A percentile compares a stretch with the other conserved stretches of the same genome.
Evolutionary conservation across 2,113 vertebrate genomes (phyloP).

Genomic region (Vidua chalybeata): DNA sequence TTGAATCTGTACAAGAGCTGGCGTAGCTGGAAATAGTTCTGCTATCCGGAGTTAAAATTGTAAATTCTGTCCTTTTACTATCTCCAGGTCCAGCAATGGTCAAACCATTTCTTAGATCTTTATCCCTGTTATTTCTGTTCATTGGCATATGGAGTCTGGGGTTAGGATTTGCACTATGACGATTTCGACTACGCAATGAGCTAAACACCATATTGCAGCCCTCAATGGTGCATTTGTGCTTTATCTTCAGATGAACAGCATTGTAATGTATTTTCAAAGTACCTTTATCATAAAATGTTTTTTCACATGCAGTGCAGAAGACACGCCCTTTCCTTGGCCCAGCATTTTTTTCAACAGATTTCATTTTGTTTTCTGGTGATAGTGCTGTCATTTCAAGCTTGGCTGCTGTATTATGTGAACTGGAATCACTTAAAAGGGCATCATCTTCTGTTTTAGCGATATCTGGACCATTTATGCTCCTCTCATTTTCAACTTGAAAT

Average conservation of each 20-base stretch:
- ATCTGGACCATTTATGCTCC: slow-evolving; percentile 68
- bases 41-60: slow-evolving; percentile 70
- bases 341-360: slow-evolving; percentile 77
- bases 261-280: slow-evolving; percentile 99
- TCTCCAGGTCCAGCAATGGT: slow-evolving; percentile 74
- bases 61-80: slow-evolving; percentile 77
- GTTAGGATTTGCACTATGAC: slow-evolving; percentile 97
- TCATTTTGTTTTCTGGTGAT: slow-evolving; percentile 84
- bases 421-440: slow-evolving; percentile 83
- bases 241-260: slow-evolving; percentile 98
- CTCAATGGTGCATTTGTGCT: slow-evolving; percentile 95
- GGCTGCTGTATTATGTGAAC: slow-evolving; percentile 79
- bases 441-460: slow-evolving; percentile 83
- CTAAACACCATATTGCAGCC: slow-evolving; percentile 99
- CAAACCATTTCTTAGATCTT: slow-evolving; percentile 84
- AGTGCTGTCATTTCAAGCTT: slow-evolving; percentile 83
- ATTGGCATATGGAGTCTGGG: slow-evolving; percentile 97
- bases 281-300: slow-evolving; percentile 98
- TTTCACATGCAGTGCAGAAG: slow-evolving; percentile 95
- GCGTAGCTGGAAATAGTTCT: slow-evolving; percentile 80
- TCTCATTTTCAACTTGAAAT: slow-evolving; percentile 80
- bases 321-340: slow-evolving; percentile 91
- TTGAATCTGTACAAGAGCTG: slow-evolving; percentile 80
- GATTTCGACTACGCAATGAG: slow-evolving; percentile 93
- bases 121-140: slow-evolving; percentile 96